phyloP scores from a whole-genome alignment of 2,797 vertebrate genomes.

The Malacoraja senta region DNA sequence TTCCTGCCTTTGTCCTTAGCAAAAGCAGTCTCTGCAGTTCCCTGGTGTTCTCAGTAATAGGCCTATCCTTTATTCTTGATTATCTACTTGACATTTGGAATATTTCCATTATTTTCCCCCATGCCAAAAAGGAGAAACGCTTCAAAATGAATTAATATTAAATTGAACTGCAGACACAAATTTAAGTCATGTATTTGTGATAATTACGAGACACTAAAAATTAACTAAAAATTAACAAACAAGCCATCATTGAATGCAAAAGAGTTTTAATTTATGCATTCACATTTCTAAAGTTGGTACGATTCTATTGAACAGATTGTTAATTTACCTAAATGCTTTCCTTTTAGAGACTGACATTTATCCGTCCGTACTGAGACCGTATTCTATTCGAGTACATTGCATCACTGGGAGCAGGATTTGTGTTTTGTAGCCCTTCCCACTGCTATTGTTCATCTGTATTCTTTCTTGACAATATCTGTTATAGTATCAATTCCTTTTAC shows the following conservation, averaged over 20 bases:
- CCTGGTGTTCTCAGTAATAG: not conserved
- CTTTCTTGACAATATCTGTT: not conserved
- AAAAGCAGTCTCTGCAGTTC: not conserved
- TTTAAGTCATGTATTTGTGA: not conserved
- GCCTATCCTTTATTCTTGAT: not conserved
- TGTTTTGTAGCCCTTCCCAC: not conserved
- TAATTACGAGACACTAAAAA: not conserved
- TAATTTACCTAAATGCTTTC: not conserved
- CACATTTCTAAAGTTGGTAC: not conserved
- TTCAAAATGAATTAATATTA: not conserved
- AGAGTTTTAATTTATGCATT: not conserved
- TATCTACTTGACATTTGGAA: not conserved
- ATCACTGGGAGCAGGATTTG: not conserved
- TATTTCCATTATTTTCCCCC: not conserved
- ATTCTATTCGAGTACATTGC: not conserved
- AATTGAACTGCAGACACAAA: not conserved
- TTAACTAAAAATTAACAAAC: not conserved
- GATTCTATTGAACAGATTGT: not conserved
- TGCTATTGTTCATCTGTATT: not conserved
- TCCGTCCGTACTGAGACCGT: not conserved
- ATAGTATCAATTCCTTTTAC: not conserved
- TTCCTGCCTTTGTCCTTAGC: not conserved
- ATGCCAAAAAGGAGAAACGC: not conserved
- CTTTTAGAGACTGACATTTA: not conserved
- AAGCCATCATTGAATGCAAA: not conserved